Base-by-base conservation (phyloP, 2,113 vertebrate genomes). In the Spheniscus mendiculus region DNA sequence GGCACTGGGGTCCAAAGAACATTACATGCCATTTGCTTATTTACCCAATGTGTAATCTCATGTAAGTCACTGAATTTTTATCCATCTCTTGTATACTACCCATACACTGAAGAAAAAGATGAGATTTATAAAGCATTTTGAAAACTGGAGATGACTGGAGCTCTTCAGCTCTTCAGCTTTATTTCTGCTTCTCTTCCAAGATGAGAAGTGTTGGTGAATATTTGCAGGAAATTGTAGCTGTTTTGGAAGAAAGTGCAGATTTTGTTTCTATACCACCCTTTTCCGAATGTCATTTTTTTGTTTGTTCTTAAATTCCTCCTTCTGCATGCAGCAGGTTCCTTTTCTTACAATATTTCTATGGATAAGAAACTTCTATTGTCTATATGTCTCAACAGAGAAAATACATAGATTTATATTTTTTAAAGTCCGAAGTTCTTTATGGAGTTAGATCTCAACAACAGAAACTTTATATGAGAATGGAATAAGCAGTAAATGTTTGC, bases 221-320 rank as follows among this genome's bases (percentile, higher is more conserved):
- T 80, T 63, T 83, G 26, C 23, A 74, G 19, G 26, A 77, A 76
- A 65, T 12, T 26, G 18, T 34, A 58, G 27, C 11, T 65, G 13
- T 25, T 90, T 58, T 59, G 30, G 55, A 83, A 69, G 42, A 73
- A 79, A 74, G 4, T 63, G 40, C 2, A 59, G 56, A 53, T 59
- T 47, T 38, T 59, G 45, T 80, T 93, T 74, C 67, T 55, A 80
- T 70, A 80, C n/a, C 16, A 84, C 16, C n/a, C 11, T 74, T 73
- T 90, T 58, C 36, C 0, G 0, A 27, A 58, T 1, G 1, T 79
- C 11, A 2, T 29, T 49, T 66, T n/a, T 27, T 27, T 50, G 53
- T 22, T 77, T 40, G 22, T 69, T 90, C 30, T 93, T 73, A 49
- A 63, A 79, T 52, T 74, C n/a, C n/a, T 83, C 38, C 42, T 52